Base-by-base conservation (phyloP, 2,797 vertebrate genomes). In the Cirrhinus mrigala region DNA sequence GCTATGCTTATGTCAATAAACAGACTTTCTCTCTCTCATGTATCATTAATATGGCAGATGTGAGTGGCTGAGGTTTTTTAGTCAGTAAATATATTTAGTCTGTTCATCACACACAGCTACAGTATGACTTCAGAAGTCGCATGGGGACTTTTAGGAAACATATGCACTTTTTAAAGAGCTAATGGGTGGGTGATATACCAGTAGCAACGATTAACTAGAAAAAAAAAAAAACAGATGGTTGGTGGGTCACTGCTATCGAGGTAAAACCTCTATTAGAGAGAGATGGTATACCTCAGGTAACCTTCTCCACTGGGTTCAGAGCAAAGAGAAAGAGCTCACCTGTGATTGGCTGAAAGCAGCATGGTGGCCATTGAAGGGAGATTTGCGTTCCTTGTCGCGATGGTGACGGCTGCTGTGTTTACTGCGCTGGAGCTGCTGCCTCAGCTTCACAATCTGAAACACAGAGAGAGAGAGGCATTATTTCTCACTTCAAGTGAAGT, bases 401-500 rank as follows among this genome's bases (percentile, higher is more conserved):
- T 97, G 96, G 90, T 96, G 96, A 37, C 96, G 94, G 86, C 96
- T 97, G 91, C 96, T 97, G 70, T 97, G 96, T 85, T 97, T 97
- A 93, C 96, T 97, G 87, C 96, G 95, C 92, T 97, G 97, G 79
- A 97, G 93, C 0, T 97, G 97, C 66, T 97, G 96, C 56, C 97
- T 96, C 87, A 97, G 90, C 85, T 97, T 97, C 62, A 96, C 96
- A 64, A 97, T 97, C 97, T 97, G 89, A 60, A 24, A 24, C 9
- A 81, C 24, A 11, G 29, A 60, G 54, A 84, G 68, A 11, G 74
- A 56, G 29, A 7, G 14, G 84, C 33, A 80, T 78, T 74, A 79
- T 81, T 83, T 15, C 27, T 48, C 9, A 62, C 52, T 27, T 54
- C n/a, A 27, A 58, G 24, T 50, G 11, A 52, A 48, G 37, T 60